Base-by-base conservation (phyloP, 2,113 vertebrate species). In the Ammodytes dubius region DNA sequence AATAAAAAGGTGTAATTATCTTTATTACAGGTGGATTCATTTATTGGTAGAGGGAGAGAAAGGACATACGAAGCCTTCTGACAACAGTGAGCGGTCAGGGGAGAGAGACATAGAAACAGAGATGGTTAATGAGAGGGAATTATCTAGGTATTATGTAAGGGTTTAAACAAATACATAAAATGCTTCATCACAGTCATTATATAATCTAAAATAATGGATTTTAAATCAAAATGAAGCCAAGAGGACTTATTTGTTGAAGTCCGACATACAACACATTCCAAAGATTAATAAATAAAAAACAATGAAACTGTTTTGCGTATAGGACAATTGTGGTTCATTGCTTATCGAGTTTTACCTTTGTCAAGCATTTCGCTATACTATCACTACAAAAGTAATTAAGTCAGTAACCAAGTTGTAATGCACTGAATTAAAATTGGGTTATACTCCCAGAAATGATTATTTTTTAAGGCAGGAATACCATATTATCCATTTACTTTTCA, bases 1-100 rank as follows among this genome's bases (percentile, higher is more conserved):
- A 68, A 72, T 10, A 70, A 53, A 80, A 70, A 65, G 60, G 19
- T 65, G 67, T 82, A 93, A 92, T 94, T 92, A 93, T 80, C 79
- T 83, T 73, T 77, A 88, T 79, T 77, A 81, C 74, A 75, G 75
- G 71, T 64, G 61, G 81, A 54, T 58, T 73, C 12, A 52, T 87
- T 91, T 78, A 90, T 87, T 91, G 50, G 56, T 70, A 64, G 42
- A 76, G 19, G 58, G 47, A 67, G 42, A 76, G 19, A 61, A 43
- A 67, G 9, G 56, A 70, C 13, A 47, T 43, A 67, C 0, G 50
- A 54, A 43, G 15, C 37, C 52, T 68, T 70, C n/a, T 80, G 49
- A 68, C 74, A 81, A 63, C 47, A 66, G 40, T 12, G n/a, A 67
- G 45, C 27, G 59, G 35, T 46, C 63, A 47, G 52, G 47, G 27